Base-by-base conservation (phyloP, 2,113 vertebrate species). In the Colistium nudipinnis region DNA sequence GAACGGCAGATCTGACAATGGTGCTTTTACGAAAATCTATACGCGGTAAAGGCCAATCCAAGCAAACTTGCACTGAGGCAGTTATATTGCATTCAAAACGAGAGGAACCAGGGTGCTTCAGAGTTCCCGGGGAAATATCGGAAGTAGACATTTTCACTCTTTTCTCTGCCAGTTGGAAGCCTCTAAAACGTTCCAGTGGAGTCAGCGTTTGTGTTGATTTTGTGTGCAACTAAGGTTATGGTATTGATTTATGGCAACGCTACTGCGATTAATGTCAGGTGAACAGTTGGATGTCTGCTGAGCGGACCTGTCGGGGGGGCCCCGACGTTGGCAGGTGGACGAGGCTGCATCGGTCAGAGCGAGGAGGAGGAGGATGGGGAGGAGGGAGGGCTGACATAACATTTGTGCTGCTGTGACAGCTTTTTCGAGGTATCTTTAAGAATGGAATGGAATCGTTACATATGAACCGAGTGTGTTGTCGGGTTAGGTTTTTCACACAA, bases 211-310 rank as follows among this genome's bases (percentile, higher is more conserved):
- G 31, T 64, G 65, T 83, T 84, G 72, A 85, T 85, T 82, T 78
- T 73, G 62, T 33, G 36, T 76, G 81, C 67, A 35, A 25, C 64
- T 76, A 60, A 82, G 78, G 76, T 73, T 80, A 74, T 48, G 20
- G 22, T 55, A 88, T 88, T 87, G 84, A 87, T 88, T 82, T 82
- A 61, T 48, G 28, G 52, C 71, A 71, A 83, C 24, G 39, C 62
- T 27, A 36, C 75, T 74, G 70, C 75, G 80, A 86, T 88, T 86
- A 73, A 86, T 80, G 81, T 59, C 49, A 54, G 59, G 45, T n/a
- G 78, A 86, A 64, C 60, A 65, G 78, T 65, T 64, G 48, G 75
- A 38, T 20, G 61, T 81, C 47, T 81, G 74, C 80, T 78, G 76
- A 82, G 64, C 48, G 66, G 62, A 36, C 81, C 45, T 62, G 79